phyloP scores from a whole-genome alignment of 2,888 invertebrate species.

The Pandemis cinnamomeana region DNA sequence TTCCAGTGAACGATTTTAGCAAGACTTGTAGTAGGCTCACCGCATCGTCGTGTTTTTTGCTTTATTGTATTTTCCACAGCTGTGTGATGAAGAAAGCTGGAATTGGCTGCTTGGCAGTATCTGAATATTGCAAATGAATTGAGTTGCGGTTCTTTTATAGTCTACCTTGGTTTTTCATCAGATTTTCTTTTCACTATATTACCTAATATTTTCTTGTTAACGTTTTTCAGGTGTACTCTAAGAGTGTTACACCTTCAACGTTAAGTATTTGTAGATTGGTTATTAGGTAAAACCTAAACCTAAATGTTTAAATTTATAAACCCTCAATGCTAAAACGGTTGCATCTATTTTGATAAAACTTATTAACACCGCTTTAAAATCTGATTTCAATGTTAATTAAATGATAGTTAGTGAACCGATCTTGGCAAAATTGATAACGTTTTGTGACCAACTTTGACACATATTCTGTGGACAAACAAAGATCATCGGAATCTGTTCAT shows the following conservation, averaged over 20 bases:
- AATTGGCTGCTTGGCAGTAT: constrained; percentile 5
- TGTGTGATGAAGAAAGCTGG: neutral
- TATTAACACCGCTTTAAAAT: too few relatives aligned
- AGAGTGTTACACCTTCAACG: neutral
- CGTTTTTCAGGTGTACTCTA: neutral
- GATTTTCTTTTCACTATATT: neutral
- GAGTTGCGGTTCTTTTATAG: neutral
- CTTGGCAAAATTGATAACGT: too few relatives aligned
- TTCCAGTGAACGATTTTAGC: constrained; percentile 1
- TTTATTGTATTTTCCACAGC: neutral
- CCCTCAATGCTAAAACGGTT: too few relatives aligned
- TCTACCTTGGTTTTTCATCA: neutral
- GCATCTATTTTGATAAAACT: too few relatives aligned
- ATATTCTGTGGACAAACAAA: too few relatives aligned
- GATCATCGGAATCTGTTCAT: too few relatives aligned
- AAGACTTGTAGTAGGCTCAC: neutral
- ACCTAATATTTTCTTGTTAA: neutral
- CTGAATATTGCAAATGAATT: constrained; percentile 13
- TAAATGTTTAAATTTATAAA: too few relatives aligned
- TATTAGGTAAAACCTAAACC: too few relatives aligned
- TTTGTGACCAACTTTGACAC: too few relatives aligned
- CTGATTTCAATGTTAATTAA: too few relatives aligned
- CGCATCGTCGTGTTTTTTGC: neutral
- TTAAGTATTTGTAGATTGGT: neutral
- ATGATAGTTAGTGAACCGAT: too few relatives aligned